A percentile compares a stretch with the other conserved stretches of the same genome.
Evolutionary conservation across 2,113 vertebrate species (phyloP).

Genomic region (Oceanites oceanicus): DNA sequence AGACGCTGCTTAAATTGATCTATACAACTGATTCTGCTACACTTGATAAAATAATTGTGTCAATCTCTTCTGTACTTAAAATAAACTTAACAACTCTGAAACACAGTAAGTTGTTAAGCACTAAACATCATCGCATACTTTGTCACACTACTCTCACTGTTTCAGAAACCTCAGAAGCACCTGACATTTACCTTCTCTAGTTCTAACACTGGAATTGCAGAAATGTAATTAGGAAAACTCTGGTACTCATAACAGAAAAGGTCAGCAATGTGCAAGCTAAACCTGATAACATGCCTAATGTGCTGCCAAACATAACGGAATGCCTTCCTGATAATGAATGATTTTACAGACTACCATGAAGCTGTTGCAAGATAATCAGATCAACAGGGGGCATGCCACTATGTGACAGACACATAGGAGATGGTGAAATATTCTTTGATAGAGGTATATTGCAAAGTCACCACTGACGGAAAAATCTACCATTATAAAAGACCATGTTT

Average conservation of each 20-base stretch:
- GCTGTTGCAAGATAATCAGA: conserved; percentile 46
- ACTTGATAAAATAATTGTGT: conserved; percentile 39
- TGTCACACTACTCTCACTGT: conserved; percentile 8
- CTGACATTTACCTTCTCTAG: conserved; percentile 46
- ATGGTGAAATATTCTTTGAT: neutral
- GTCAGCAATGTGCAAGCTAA: conserved; percentile 53
- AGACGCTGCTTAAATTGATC: conserved; percentile 11
- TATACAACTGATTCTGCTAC: neutral
- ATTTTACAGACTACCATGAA: conserved; percentile 44
- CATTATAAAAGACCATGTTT: conserved; percentile 15
- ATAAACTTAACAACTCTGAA: neutral
- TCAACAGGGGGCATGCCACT: neutral
- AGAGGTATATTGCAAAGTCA: conserved; percentile 10
- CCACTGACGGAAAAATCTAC: neutral
- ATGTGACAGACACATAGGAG: neutral
- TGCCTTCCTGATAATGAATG: conserved; percentile 35
- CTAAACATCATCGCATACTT: neutral
- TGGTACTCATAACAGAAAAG: conserved; percentile 37
- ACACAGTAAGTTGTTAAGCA: neutral
- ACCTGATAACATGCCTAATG: conserved; percentile 45
- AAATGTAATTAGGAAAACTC: conserved; percentile 43
- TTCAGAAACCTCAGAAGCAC: neutral
- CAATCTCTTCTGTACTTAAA: neutral
- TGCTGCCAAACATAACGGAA: conserved; percentile 43
- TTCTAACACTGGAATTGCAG: conserved; percentile 37